Base-by-base conservation (phyloP, 2,888 invertebrate species). In the Pecten maximus region DNA sequence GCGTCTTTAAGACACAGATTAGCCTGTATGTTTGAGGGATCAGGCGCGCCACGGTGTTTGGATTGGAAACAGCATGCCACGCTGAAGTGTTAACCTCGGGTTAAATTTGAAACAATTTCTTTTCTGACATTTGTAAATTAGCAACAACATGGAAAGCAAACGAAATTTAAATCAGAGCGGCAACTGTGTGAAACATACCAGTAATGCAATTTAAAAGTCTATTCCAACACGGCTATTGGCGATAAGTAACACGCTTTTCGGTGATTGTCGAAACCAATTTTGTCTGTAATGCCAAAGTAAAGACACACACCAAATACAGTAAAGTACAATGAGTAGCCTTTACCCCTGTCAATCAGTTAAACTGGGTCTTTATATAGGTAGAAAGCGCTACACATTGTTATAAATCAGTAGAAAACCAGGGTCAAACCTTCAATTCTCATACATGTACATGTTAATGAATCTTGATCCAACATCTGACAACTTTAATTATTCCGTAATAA, bases 21-120 rank as follows among this genome's bases (percentile, higher is more conserved):
- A 74, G 35, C 74, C 74, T 74, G 74, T 74, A 74, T 74, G 74
- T 74, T 74, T 8, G 35, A 35, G 35, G 74, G 74, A 74, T 74
- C 74, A 74, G 74, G 10, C 74, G 6, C 74, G 10, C 74, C 35
- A 16, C 74, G 35, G 74, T 74, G 74, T 1, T 10, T 2, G 74
- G 74, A 74, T 74, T 74, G 28, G 74, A 74, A 74, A 15, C 74
- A 74, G 35, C 74, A 35, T 28, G 74, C 74, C 10, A 74, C 10
- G 74, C 23, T 35, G 74, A 74, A 28, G 74, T 35, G 74, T 35
- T 74, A 74, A 74, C 74, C 35, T 35, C 28, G 74, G 19, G 74
- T 74, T 74, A 74, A 74, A 28, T 74, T 74, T 35, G 74, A 74
- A 74, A 74, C 74, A 74, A 74, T 74, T 74, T 74, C 74, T 74